Conservation (phyloP, 2,797 vertebrate genomes). For the Dryobates pubescens region DNA sequence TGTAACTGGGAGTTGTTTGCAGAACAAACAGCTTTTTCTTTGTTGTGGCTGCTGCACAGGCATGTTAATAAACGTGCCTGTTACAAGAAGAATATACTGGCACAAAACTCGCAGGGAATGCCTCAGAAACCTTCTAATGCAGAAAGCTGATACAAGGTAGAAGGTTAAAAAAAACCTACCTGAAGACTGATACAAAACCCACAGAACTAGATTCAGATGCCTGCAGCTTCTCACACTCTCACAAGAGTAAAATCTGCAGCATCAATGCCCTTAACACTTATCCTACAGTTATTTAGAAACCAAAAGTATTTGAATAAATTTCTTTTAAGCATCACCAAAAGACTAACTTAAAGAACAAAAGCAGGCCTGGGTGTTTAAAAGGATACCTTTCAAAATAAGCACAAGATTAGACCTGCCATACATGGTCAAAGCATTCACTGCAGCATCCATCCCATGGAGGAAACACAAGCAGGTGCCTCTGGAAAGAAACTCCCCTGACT, state of each 20-base stretch:
- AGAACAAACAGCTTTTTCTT: slow-evolving; percentile 51
- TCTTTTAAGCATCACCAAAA: background rate
- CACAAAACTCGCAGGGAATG: background rate
- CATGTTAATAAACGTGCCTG: background rate
- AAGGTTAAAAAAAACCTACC: background rate
- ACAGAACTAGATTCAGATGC: background rate
- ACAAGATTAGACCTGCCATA: background rate
- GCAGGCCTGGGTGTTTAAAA: fast-evolving
- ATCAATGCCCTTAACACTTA: background rate
- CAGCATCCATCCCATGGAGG: background rate
- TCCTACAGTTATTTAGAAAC: background rate
- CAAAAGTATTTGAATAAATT: background rate
- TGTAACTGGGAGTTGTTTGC: background rate
- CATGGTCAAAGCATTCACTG: background rate
- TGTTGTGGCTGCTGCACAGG: background rate
- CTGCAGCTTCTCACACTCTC: fast-evolving
- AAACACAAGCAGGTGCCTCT: background rate
- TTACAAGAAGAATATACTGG: background rate
- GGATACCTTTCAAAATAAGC: background rate
- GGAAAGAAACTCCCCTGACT: fast-evolving
- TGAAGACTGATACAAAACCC: background rate
- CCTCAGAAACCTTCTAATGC: background rate
- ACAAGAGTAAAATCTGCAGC: background rate
- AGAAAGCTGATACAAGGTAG: background rate
- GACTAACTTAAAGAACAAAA: background rate